Percentiles rank a stretch among this genome's conserved stretches.
phyloP scores from a whole-genome alignment of 2,113 vertebrate species.

The Notothenia coriiceps region DNA sequence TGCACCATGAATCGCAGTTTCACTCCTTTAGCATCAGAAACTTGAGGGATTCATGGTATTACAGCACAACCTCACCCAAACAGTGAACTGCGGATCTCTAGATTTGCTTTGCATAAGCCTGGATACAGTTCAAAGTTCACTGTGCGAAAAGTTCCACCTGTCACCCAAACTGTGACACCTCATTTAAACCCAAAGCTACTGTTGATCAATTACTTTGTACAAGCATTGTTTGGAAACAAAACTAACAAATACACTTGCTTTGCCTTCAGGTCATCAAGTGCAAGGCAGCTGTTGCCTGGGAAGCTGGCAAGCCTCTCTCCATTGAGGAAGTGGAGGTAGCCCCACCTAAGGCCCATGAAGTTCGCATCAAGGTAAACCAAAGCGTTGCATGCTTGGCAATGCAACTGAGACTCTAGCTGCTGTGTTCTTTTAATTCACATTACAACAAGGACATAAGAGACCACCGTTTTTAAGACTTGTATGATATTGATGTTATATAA shows the following conservation, averaged over 20 bases:
- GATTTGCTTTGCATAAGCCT: background rate
- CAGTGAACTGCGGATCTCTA: background rate
- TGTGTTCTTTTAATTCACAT: background rate
- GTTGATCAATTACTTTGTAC: background rate
- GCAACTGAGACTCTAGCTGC: background rate
- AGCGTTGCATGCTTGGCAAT: background rate
- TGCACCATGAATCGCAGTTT: background rate
- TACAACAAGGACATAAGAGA: no score
- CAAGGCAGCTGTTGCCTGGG: slow-evolving; percentile 88
- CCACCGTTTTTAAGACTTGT: background rate
- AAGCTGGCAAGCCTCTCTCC: slow-evolving; percentile 82
- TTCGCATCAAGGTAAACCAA: slow-evolving; percentile 84
- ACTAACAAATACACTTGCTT: background rate
- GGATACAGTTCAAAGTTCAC: background rate
- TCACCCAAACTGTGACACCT: background rate
- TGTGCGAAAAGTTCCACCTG: background rate
- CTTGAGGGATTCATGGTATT: no score
- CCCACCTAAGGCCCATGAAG: slow-evolving; percentile 86
- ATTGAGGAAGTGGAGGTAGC: slow-evolving; percentile 88
- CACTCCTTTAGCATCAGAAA: background rate
- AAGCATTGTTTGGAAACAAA: background rate
- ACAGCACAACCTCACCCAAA: background rate
- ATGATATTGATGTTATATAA: background rate
- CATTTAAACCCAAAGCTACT: background rate
- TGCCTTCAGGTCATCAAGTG: slow-evolving; percentile 86